Evolutionary conservation across 2,888 invertebrate species (phyloP).

Genomic region (Gasteruption jaculator): DNA sequence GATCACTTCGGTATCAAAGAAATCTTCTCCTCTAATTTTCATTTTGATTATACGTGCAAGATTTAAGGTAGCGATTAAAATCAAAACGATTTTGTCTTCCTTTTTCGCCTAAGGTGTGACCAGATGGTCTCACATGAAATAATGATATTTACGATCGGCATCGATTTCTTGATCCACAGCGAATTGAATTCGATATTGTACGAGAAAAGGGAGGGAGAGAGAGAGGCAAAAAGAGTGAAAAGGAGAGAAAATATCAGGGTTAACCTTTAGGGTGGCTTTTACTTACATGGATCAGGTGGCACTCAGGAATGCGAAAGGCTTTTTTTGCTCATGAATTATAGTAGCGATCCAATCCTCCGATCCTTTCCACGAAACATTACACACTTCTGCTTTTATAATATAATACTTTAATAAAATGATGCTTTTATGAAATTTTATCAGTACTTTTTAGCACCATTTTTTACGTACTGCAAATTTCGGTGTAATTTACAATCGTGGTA

Average conservation of each 20-base stretch:
- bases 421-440: too few relatives aligned
- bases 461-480: too few relatives aligned
- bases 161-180: conserved; percentile 28
- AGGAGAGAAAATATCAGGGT: conserved; percentile 1
- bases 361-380: conserved; percentile 14
- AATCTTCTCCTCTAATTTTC: conserved; percentile 9
- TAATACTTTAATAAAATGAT: too few relatives aligned
- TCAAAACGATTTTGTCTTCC: too few relatives aligned
- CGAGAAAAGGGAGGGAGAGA: not conserved
- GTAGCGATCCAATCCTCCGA: conserved; percentile 26
- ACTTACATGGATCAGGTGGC: conserved; percentile 36
- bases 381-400: too few relatives aligned
- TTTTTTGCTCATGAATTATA: conserved; percentile 28
- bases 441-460: too few relatives aligned
- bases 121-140: too few relatives aligned
- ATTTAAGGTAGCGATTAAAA: too few relatives aligned
- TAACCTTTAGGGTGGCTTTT: too few relatives aligned
- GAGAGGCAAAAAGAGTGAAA: too few relatives aligned
- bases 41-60: conserved; percentile 7
- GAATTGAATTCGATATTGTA: conserved; percentile 18
- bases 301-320: conserved; percentile 36
- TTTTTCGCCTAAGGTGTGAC: too few relatives aligned
- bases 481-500: too few relatives aligned
- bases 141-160: conserved; percentile 26
- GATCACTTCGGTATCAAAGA: not conserved